Evolutionary conservation across 1,140 invertebrate genomes (phyloP).

Genomic region (Tachypleus tridentatus): DNA sequence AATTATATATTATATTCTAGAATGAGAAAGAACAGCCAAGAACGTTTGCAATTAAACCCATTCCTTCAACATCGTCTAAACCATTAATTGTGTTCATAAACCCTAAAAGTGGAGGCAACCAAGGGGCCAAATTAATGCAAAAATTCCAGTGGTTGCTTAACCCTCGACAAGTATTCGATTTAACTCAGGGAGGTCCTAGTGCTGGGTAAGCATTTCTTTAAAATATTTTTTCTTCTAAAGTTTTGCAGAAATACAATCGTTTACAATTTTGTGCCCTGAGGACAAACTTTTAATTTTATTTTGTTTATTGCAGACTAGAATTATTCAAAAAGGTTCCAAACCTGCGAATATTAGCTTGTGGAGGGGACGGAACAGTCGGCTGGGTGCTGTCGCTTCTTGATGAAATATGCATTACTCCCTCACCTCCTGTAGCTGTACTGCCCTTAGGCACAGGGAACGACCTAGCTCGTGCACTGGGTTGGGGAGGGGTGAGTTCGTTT

Average conservation of each 20-base stretch:
- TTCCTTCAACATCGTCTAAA: conserved; percentile 68
- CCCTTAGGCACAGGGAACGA: conserved; percentile 97
- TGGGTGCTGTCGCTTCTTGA: conserved; percentile 74
- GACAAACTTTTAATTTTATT: no score
- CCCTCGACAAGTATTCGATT: conserved; percentile 71
- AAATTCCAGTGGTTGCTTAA: conserved; percentile 53
- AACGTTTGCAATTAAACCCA: conserved; percentile 71
- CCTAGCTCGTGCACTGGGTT: conserved; percentile 81
- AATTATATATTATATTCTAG: no score
- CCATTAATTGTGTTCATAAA: conserved; percentile 77
- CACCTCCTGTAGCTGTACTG: conserved; percentile 81
- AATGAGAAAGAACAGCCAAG: neutral
- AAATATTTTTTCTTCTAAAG: no score
- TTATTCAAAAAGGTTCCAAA: conserved; percentile 49
- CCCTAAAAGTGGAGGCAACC: conserved; percentile 51
- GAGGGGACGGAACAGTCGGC: conserved; percentile 52
- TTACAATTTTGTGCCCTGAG: no score
- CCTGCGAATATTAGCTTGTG: conserved; percentile 46
- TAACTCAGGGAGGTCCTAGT: conserved; percentile 84
- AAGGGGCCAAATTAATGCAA: conserved; percentile 48
- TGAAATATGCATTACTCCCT: conserved; percentile 61
- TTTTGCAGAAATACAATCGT: no score
- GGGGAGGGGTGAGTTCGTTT: conserved; percentile 88
- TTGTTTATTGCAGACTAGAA: conserved; percentile 45
- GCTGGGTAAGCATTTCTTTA: conserved; percentile 58